These are phyloP conservation scores for Drosophila parvula DNA, from an alignment of 1,140 invertebrate species.

Conservation along the genomic window DNA sequence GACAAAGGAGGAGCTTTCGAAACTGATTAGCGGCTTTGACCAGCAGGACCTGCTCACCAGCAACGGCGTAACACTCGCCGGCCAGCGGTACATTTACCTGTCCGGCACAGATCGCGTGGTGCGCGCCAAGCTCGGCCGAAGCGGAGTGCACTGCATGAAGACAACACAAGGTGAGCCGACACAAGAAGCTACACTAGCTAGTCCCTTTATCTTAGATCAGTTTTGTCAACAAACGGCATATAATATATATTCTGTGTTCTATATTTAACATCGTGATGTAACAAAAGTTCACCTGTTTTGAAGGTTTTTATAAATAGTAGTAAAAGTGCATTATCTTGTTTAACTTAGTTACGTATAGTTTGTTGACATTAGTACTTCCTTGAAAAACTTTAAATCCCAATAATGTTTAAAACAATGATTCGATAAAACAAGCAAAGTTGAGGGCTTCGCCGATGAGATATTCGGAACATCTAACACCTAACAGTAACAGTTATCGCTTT, in stretches of 20 bases:
- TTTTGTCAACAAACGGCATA: neutral
- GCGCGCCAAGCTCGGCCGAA: slow-evolving; percentile 95
- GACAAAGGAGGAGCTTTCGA: slow-evolving; percentile 94
- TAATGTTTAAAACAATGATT: no score
- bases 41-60: slow-evolving; percentile 93
- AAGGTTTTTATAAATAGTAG: no score
- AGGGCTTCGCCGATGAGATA: no score
- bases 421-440: no score
- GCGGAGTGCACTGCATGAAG: slow-evolving; percentile 97
- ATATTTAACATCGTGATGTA: neutral
- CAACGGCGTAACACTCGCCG: slow-evolving; percentile 93
- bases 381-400: no score
- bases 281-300: neutral
- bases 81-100: slow-evolving; percentile 95
- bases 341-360: no score
- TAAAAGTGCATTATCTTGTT: no score
- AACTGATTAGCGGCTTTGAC: slow-evolving; percentile 93
- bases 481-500: no score
- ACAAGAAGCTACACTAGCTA: neutral
- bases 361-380: no score
- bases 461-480: no score
- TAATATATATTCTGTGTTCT: neutral
- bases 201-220: neutral
- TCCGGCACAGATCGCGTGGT: slow-evolving; percentile 95
- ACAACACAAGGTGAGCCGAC: slow-evolving; percentile 91